A percentile compares a stretch with the other conserved stretches of the same genome.
These are phyloP conservation scores for Parambassis ranga DNA, from an alignment of 2,797 vertebrate species.

Conservation along the genomic window DNA sequence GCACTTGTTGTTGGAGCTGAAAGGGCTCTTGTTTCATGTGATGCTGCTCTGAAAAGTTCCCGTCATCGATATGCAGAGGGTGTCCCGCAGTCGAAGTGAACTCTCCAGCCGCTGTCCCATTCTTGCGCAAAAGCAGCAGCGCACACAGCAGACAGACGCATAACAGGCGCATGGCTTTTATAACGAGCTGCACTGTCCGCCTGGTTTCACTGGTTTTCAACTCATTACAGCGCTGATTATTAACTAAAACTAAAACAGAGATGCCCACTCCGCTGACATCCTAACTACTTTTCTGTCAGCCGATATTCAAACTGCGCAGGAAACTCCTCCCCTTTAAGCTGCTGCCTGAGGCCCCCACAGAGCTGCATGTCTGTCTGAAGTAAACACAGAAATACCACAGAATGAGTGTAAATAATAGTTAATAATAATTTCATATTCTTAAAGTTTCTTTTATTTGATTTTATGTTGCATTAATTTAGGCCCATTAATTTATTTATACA, in stretches of 20 bases:
- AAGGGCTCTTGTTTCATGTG: conserved; percentile 20
- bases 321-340: conserved; percentile 38
- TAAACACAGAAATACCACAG: no score
- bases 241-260: not conserved
- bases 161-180: conserved; percentile 27
- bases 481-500: no score
- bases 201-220: no score
- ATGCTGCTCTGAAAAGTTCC: conserved; percentile 36
- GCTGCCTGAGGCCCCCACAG: not conserved
- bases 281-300: not conserved
- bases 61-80: conserved; percentile 47
- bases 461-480: no score
- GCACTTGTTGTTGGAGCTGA: conserved; percentile 20
- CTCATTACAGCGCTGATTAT: not conserved
- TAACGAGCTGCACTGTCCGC: not conserved
- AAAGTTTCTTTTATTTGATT: no score
- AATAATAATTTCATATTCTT: no score
- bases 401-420: no score
- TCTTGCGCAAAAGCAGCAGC: not conserved
- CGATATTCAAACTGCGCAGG: not conserved
- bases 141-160: not conserved
- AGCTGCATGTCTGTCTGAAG: not conserved
- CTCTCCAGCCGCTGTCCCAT: not conserved
- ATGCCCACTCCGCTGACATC: not conserved
- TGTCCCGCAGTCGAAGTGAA: not conserved